Evolutionary conservation across 2,797 vertebrate genomes (phyloP).

Genomic region (Masticophis lateralis): DNA sequence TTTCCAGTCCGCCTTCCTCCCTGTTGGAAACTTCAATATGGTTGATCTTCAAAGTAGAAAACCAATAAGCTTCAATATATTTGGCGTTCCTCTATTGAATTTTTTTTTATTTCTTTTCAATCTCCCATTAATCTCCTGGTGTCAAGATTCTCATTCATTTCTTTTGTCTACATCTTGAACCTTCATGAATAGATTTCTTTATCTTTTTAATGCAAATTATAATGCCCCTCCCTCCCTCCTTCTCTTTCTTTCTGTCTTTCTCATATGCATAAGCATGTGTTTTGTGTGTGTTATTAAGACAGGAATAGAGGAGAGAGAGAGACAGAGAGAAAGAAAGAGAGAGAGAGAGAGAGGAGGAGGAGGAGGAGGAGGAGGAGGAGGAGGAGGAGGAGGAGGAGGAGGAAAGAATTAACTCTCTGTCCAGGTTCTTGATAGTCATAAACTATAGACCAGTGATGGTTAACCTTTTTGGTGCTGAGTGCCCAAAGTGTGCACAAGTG

Average conservation of each 20-base stretch:
- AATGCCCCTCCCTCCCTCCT: not conserved
- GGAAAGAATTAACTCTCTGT: conserved; percentile 10
- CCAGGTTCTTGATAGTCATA: conserved; percentile 46
- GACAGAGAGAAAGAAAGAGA: no score
- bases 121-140: conserved; percentile 47
- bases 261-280: not conserved
- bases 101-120: conserved; percentile 51
- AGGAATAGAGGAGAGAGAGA: not conserved
- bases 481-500: no score
- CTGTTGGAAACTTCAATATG: conserved; percentile 4
- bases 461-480: no score
- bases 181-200: conserved; percentile 32
- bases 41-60: conserved; percentile 39
- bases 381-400: fast-evolving
- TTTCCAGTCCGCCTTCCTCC: not conserved
- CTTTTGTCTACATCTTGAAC: conserved; percentile 21
- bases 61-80: conserved; percentile 29
- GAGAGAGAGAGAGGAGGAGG: no score
- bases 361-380: no score
- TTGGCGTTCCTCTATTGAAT: conserved; percentile 23
- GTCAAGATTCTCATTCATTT: conserved; percentile 60
- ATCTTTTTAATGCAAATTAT: conserved; percentile 36
- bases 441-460: conserved; percentile 45
- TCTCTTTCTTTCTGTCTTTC: not conserved
- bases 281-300: conserved; percentile 7